Percentiles rank a stretch among this genome's conserved stretches.
Evolutionary conservation across 2,113 vertebrate species (phyloP).

Genomic region (Datnioides undecimradiatus): DNA sequence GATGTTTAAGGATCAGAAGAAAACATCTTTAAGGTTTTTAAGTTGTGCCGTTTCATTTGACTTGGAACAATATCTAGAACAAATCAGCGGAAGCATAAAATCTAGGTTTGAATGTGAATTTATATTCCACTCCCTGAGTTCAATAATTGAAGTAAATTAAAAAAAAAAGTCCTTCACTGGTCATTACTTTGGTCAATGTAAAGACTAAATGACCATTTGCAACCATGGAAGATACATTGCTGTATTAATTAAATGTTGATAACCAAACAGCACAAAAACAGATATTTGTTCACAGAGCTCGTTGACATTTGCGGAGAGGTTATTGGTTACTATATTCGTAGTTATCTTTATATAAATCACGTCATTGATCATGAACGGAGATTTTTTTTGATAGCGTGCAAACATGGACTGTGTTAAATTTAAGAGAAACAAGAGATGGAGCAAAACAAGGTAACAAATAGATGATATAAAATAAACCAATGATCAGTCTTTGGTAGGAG

Average conservation of each 20-base stretch:
- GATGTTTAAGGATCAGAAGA: background rate
- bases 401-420: background rate
- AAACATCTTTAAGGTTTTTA: background rate
- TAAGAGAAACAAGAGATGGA: background rate
- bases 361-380: background rate
- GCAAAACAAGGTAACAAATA: background rate
- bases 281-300: background rate
- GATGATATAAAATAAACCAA: background rate
- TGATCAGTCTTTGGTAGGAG: background rate
- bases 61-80: background rate
- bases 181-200: background rate
- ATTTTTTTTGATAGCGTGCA: background rate
- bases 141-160: background rate
- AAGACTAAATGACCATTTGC: background rate
- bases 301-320: no score
- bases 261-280: background rate
- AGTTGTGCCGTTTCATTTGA: background rate
- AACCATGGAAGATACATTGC: background rate
- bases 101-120: slow-evolving; percentile 17
- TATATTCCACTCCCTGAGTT: no score
- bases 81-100: background rate
- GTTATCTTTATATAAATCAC: no score
- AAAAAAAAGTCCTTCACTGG: background rate
- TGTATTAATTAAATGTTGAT: background rate
- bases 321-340: no score